Base-by-base conservation (phyloP, 2,797 vertebrate genomes). In the Arrhamphus sclerolepis region DNA sequence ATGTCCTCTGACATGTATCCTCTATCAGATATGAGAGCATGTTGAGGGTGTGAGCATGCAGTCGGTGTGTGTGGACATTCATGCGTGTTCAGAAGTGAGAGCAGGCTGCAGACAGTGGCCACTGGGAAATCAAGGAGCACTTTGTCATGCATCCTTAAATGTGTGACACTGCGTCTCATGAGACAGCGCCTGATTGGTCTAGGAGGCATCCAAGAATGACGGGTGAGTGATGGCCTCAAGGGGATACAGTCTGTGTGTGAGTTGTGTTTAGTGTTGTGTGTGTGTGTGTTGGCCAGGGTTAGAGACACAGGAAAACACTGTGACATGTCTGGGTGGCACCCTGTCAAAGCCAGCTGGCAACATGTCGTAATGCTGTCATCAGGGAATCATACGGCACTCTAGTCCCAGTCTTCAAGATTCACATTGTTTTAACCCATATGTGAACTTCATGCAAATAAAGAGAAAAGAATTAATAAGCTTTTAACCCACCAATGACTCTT, bases 91-190 rank as follows among this genome's bases (percentile, higher is more conserved):
- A 56, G 75, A 80, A 78, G 80, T 6, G 64, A 46, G 77, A 79
- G 82, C 85, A 81, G 78, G 84, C 87, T 88, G 83, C 77, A 90
- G 87, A 89, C 85, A 88, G 86, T 80, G 86, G 91, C 92, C 91
- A 92, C 85, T 92, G 93, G 92, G 92, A 93, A 94, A 94, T 93
- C 91, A 94, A 89, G 89, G 88, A 90, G 88, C 89, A 93, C 90
- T 93, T 94, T 92, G 91, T 93, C 92, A 92, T 93, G 92, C 92
- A 93, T 94, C 92, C 89, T 92, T 93, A 92, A 91, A 93, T 90
- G 92, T 88, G 87, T 93, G 92, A 93, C 89, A 93, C 87, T 84
- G 62, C 50, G 89, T 92, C 93, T 92, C 91, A 57, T 56, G 92
- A 92, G 93, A 92, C 78, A 47, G 28, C 13, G 82, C 70, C 90